Base-by-base conservation (phyloP, 2,797 vertebrate genomes). In the Acanthis flammea region DNA sequence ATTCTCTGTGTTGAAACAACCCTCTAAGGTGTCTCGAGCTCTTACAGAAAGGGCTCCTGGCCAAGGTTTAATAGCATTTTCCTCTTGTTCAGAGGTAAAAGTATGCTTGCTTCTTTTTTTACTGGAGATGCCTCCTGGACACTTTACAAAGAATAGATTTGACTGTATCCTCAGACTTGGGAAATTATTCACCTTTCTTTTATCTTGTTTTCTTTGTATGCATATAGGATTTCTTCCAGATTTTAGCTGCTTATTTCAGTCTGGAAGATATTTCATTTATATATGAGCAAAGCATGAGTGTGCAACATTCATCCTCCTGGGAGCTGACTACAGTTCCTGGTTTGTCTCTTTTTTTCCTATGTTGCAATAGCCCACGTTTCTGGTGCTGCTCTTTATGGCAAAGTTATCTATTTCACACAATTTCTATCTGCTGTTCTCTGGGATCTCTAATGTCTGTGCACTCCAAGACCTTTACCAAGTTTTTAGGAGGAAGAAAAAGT, bases 1-100 rank as follows among this genome's bases (percentile, higher is more conserved):
- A 75, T 91, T 89, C 24, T 68, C 27, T 15, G 7, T 93, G 84
- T 92, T 71, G 92, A 75, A 95, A 93, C 78, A 93, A 33, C 19
- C 60, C 71, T 81, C 17, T 67, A 55, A 88, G 71, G 53, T 89
- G 22, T 93, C 55, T 92, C n/a, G 92, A 78, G 37, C 66, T 74
- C 0, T 0, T 35, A n/a, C 2, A 68, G 41, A 60, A 91, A 68
- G 61, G 74, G 77, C 35, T 68, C 6, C 47, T 83, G 70, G 51
- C 58, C 8, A 9, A 39, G 62, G 41, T 75, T 86, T 65, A 70
- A 53, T 45, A 88, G 48, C 31, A 6, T 83, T 84, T 70, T 55
- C 44, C 60, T 78, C 35, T 73, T 53, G 22, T 94, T 81, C 47
- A 35, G 58, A 57, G 66, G 54, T 39, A 63, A 71, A 74, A 83